phyloP scores from a whole-genome alignment of 2,113 vertebrate genomes.

The Falco punctatus region DNA sequence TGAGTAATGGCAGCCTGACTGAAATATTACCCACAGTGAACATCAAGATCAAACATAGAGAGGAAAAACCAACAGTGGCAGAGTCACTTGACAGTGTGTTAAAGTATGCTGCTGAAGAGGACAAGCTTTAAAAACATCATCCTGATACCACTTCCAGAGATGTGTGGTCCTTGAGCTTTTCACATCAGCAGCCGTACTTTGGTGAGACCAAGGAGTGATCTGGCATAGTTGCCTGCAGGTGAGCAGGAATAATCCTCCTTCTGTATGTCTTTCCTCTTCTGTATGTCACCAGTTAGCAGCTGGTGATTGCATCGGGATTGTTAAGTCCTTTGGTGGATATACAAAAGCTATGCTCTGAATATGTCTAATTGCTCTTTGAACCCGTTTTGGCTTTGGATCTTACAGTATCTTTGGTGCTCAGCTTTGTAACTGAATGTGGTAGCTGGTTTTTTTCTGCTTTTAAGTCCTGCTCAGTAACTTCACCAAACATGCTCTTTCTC shows the following conservation, averaged over 20 bases:
- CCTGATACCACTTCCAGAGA: not conserved
- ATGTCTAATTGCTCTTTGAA: not conserved
- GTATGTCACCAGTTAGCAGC: too few species aligned
- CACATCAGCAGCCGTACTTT: not conserved
- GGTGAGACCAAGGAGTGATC: not conserved
- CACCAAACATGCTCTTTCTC: not conserved
- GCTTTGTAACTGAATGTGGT: not conserved
- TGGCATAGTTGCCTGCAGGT: not conserved
- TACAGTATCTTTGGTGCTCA: not conserved
- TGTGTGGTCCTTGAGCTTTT: not conserved
- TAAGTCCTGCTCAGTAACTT: not conserved
- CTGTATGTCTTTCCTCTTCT: not conserved
- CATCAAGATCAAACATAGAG: not conserved
- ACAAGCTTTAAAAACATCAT: not conserved
- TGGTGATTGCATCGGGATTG: too few species aligned
- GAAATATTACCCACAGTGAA: not conserved
- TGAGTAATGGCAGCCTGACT: not conserved
- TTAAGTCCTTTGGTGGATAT: too few species aligned
- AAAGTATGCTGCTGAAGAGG: not conserved
- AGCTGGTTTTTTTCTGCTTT: not conserved
- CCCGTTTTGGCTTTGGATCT: not conserved
- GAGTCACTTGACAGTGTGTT: not conserved
- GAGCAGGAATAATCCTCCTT: not conserved
- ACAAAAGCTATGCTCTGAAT: not conserved
- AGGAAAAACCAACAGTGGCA: not conserved